These are phyloP conservation scores for Protodeltote pygarga DNA, from an alignment of 2,888 invertebrate genomes.

Conservation along the genomic window DNA sequence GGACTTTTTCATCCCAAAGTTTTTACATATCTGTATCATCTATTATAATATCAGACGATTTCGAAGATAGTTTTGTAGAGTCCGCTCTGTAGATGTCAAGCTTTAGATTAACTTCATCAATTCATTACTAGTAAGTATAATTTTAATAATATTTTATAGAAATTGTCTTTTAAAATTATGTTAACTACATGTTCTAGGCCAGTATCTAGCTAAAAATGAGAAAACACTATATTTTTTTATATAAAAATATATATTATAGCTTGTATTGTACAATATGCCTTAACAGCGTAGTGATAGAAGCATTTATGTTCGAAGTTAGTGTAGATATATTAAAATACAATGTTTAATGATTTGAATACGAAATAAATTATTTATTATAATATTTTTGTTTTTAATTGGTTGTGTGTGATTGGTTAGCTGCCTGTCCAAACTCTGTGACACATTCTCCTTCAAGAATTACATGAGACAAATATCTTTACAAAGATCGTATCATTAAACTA, in stretches of 20 bases:
- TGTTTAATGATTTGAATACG: constrained; percentile 20
- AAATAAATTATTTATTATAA: constrained; percentile 48
- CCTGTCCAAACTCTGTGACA: too few relatives aligned
- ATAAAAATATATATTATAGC: constrained; percentile 9
- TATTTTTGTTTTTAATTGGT: constrained; percentile 18
- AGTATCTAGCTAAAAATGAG: not conserved
- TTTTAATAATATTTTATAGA: not conserved
- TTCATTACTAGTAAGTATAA: too few relatives aligned
- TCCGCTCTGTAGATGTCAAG: too few relatives aligned
- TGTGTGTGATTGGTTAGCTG: too few relatives aligned
- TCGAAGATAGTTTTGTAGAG: too few relatives aligned
- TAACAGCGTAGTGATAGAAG: constrained; percentile 52
- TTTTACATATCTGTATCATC: too few relatives aligned
- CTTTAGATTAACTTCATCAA: too few relatives aligned
- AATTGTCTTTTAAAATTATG: not conserved
- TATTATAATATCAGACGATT: too few relatives aligned
- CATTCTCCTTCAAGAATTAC: too few relatives aligned
- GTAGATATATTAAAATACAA: constrained; percentile 19
- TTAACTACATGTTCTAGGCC: not conserved
- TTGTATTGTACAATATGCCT: constrained; percentile 45
- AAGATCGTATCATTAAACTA: too few relatives aligned
- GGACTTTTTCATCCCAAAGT: too few relatives aligned
- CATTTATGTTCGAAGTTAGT: constrained; percentile 41
- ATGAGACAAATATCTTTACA: too few relatives aligned
- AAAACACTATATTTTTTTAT: not conserved